These are phyloP conservation scores for Misgurnus anguillicaudatus DNA, from an alignment of 2,113 vertebrate genomes.

Conservation along the genomic window DNA sequence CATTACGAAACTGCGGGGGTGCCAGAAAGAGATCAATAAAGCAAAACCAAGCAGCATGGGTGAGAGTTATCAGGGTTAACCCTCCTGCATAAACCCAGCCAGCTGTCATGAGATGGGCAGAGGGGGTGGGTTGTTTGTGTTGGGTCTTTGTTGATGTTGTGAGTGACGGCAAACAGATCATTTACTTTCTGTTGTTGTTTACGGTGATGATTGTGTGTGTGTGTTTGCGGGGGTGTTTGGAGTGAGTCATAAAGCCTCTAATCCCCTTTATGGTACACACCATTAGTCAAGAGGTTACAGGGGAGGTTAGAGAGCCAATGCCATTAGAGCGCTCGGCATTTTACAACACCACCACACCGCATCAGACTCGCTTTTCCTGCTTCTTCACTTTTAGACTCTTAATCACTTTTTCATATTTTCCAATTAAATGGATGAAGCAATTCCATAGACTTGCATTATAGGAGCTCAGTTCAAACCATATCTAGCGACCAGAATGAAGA, in stretches of 20 bases:
- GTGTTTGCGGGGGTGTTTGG: constrained; percentile 38
- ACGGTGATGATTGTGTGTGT: constrained; percentile 23
- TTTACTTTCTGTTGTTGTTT: constrained; percentile 55
- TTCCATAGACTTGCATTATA: too few relatives aligned
- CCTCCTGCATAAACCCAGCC: constrained; percentile 39
- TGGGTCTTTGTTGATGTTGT: constrained; percentile 42
- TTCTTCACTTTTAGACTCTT: neutral
- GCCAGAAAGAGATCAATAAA: constrained; percentile 5
- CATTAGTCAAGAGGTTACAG: constrained; percentile 61
- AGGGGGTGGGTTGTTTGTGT: constrained; percentile 57
- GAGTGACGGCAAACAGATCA: constrained; percentile 56
- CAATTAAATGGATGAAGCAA: neutral
- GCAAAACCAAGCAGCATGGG: neutral
- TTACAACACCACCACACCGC: neutral
- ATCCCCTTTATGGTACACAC: constrained; percentile 48
- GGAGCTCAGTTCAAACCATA: too few relatives aligned
- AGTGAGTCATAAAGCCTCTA: constrained; percentile 51
- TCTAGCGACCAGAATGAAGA: too few relatives aligned
- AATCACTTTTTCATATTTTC: neutral
- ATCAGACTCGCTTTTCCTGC: constrained; percentile 21
- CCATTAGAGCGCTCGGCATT: constrained; percentile 60
- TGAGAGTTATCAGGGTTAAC: too few relatives aligned
- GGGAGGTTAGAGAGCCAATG: constrained; percentile 42
- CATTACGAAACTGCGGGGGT: neutral
- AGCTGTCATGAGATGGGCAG: constrained; percentile 60